Percentiles rank a stretch among this genome's conserved stretches.
These are phyloP conservation scores for Ips typographus DNA, from an alignment of 1,140 invertebrate species.

Conservation along the genomic window DNA sequence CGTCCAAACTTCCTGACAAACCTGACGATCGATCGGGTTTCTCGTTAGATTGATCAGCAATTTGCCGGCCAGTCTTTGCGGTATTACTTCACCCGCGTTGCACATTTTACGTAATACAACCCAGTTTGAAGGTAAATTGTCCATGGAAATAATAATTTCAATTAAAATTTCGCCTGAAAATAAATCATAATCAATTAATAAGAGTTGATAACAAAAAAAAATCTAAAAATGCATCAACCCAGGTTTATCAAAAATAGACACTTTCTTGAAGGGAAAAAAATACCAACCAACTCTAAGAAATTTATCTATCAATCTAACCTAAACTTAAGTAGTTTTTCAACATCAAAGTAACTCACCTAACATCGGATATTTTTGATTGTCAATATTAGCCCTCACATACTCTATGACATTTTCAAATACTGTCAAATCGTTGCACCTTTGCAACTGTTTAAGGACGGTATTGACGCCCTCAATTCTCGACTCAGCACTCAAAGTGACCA, in stretches of 20 bases:
- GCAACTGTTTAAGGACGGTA: neutral
- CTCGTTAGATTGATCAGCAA: slow-evolving; percentile 14
- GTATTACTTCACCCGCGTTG: slow-evolving; percentile 2
- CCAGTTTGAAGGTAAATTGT: slow-evolving; percentile 6
- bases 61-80: slow-evolving; percentile 1
- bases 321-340: neutral
- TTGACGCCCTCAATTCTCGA: neutral
- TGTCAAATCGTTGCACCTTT: slow-evolving; percentile 1
- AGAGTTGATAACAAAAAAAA: neutral
- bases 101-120: slow-evolving; percentile 13
- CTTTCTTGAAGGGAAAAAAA: neutral
- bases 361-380: neutral
- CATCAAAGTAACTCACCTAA: slow-evolving; percentile 8
- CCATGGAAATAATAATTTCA: slow-evolving; percentile 16
- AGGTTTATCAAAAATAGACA: neutral
- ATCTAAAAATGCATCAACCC: neutral
- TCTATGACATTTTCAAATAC: slow-evolving; percentile 9
- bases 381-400: neutral
- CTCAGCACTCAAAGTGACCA: neutral
- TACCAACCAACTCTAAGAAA: neutral
- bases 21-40: neutral
- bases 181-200: neutral
- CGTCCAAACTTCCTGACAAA: slow-evolving; percentile 18
- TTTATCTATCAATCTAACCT: neutral
- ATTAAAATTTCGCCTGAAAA: slow-evolving; percentile 18